phyloP scores from a whole-genome alignment of 2,113 vertebrate genomes.

The Scomber scombrus region DNA sequence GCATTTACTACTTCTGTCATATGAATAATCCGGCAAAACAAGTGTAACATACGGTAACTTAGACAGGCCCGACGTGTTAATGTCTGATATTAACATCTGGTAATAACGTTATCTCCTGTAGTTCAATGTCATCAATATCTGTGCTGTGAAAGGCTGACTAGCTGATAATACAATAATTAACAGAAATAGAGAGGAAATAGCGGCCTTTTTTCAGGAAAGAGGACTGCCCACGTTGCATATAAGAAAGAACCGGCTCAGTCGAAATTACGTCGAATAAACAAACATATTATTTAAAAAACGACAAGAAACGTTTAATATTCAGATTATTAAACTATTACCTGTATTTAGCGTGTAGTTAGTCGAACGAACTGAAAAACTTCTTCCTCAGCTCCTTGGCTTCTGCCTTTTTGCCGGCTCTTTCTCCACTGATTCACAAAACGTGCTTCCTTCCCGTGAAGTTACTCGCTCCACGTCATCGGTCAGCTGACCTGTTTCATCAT shows the following conservation, averaged over 20 bases:
- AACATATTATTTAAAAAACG: accelerated
- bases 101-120: background rate
- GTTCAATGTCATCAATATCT: no score
- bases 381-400: background rate
- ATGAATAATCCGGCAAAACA: background rate
- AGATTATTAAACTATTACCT: constrained; percentile 31
- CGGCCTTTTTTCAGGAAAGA: background rate
- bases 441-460: constrained; percentile 12
- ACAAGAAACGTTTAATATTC: accelerated
- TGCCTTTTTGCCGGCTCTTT: background rate
- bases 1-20: background rate
- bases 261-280: background rate
- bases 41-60: background rate
- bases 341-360: accelerated
- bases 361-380: background rate
- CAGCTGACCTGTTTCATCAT: constrained; percentile 63
- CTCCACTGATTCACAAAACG: background rate
- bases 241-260: background rate
- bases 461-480: constrained; percentile 58
- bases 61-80: background rate
- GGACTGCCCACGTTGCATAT: constrained; percentile 43
- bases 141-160: no score
- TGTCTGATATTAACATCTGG: background rate
- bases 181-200: no score
- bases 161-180: no score